Evolutionary conservation across 2,888 invertebrate genomes (phyloP).

Genomic region (Acleris literana): DNA sequence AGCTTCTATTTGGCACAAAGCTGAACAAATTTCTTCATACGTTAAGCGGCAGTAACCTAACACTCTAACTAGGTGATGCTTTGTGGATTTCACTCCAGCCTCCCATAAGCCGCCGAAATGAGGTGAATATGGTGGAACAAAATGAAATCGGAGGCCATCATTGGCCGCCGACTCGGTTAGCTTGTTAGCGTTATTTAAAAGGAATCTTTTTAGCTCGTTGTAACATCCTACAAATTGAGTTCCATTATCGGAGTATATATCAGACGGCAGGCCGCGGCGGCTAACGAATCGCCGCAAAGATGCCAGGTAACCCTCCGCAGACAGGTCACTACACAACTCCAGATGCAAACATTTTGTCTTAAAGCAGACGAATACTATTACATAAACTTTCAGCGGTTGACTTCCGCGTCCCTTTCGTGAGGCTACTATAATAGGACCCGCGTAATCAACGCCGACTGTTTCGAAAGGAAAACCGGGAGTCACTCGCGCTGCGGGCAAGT

Average conservation of each 20-base stretch:
- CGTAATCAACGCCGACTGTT: not conserved
- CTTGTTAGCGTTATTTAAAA: not conserved
- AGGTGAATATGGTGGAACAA: conserved; percentile 43
- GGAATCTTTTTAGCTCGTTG: not conserved
- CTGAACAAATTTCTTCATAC: not conserved
- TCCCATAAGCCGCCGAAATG: conserved; percentile 44
- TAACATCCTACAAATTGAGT: not conserved
- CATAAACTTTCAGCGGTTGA: conserved; percentile 28
- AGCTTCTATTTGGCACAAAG: conserved; percentile 1
- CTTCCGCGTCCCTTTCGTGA: not conserved
- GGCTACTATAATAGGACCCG: not conserved
- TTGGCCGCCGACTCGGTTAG: not conserved
- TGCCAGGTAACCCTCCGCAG: not conserved
- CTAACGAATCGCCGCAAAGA: conserved; percentile 6
- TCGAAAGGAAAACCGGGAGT: not conserved
- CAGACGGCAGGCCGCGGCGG: conserved; percentile 1
- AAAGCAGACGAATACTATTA: conserved; percentile 42
- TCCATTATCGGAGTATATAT: conserved; percentile 1
- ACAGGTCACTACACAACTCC: conserved; percentile 36
- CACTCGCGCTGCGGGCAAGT: not conserved
- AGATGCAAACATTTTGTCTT: conserved; percentile 42
- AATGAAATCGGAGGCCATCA: conserved; percentile 40
- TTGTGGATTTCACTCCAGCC: conserved; percentile 39
- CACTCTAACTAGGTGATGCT: conserved; percentile 36
- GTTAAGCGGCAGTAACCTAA: conserved; percentile 11